Conservation (phyloP, 2,797 vertebrate species). For the Coregonus sp. region DNA sequence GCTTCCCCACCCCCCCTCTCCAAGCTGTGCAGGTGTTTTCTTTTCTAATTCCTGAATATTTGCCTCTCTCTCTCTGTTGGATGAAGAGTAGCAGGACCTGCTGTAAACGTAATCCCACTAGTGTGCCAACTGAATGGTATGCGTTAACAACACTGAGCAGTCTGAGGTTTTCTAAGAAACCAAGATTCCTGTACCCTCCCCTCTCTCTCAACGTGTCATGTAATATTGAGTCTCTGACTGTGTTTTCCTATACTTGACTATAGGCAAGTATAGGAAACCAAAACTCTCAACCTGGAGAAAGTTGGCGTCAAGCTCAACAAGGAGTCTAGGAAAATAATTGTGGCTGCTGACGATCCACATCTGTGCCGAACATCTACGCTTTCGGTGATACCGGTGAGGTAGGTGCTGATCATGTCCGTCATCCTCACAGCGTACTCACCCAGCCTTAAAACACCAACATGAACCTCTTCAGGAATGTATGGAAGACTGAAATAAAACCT, state of each 20-base stretch:
- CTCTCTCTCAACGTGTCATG: constrained; percentile 20
- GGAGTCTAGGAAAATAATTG: constrained; percentile 84
- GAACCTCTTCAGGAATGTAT: neutral
- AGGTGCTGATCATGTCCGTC: constrained; percentile 20
- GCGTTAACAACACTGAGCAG: constrained; percentile 23
- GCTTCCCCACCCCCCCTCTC: constrained; percentile 31
- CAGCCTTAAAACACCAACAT: neutral
- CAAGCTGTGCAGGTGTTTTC: constrained; percentile 57
- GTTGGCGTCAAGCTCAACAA: constrained; percentile 78
- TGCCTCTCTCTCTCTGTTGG: constrained; percentile 9
- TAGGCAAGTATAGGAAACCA: constrained; percentile 88
- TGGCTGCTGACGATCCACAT: constrained; percentile 82
- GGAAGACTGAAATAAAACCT: neutral
- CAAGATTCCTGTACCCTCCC: neutral
- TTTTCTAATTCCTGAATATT: constrained; percentile 44
- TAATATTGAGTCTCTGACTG: constrained; percentile 21
- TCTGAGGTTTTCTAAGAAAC: neutral
- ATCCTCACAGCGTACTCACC: neutral
- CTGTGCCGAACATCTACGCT: constrained; percentile 87
- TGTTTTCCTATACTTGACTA: constrained; percentile 56
- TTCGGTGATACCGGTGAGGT: constrained; percentile 92
- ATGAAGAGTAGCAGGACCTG: neutral
- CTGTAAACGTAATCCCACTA: neutral
- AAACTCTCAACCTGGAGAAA: constrained; percentile 79
- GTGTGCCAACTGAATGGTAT: constrained; percentile 13